Evolutionary conservation across 2,888 invertebrate genomes (phyloP).

Genomic region (Sesamia inferens): DNA sequence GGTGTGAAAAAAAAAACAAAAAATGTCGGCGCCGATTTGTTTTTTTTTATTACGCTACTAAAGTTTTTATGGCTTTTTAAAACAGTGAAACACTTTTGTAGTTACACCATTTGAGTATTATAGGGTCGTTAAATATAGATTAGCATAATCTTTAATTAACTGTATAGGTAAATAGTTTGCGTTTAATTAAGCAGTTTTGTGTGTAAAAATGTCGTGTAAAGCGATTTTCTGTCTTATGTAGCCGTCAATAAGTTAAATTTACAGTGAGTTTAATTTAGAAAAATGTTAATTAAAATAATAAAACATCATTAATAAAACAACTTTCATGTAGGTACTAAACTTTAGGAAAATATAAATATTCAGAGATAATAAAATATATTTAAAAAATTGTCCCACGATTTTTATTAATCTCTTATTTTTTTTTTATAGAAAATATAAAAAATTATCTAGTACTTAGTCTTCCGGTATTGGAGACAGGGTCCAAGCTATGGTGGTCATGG

Average conservation of each 20-base stretch:
- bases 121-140: slow-evolving; percentile 44
- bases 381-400: too few relatives aligned
- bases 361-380: too few relatives aligned
- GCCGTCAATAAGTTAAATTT: too few relatives aligned
- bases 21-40: slow-evolving; percentile 50
- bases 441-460: too few relatives aligned
- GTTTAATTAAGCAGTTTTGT: slow-evolving; percentile 21
- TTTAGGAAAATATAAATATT: too few relatives aligned
- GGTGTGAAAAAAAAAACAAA: slow-evolving; percentile 60
- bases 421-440: too few relatives aligned
- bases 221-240: not conserved
- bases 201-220: not conserved
- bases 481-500: too few relatives aligned
- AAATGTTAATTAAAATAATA: slow-evolving; percentile 11
- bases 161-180: slow-evolving; percentile 32
- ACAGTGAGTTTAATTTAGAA: too few relatives aligned
- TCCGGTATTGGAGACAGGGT: too few relatives aligned
- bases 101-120: slow-evolving; percentile 33
- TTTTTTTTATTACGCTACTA: slow-evolving; percentile 53
- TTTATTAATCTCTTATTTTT: too few relatives aligned
- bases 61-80: slow-evolving; percentile 59
- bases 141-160: slow-evolving; percentile 48
- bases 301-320: too few relatives aligned
- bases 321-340: too few relatives aligned
- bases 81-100: slow-evolving; percentile 51